A percentile compares a stretch with the other conserved stretches of the same genome.
Evolutionary conservation across 2,888 invertebrate species (phyloP).

Genomic region (Loripinus fragilis): DNA sequence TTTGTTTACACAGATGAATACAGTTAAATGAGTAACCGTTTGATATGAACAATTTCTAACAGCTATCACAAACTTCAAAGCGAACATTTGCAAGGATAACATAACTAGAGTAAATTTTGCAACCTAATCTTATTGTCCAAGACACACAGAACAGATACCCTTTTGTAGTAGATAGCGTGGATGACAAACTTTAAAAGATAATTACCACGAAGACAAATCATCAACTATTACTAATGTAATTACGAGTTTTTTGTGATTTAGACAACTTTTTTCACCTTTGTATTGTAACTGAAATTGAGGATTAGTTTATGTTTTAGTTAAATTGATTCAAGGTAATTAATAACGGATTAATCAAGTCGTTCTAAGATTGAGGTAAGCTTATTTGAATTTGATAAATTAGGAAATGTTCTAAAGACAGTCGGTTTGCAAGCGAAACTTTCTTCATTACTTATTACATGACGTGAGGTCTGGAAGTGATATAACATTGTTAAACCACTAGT

Average conservation of each 20-base stretch:
- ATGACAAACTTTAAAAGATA: constrained; percentile 40
- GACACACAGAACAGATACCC: constrained; percentile 18
- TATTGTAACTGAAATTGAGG: background rate
- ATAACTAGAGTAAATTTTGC: constrained; percentile 20
- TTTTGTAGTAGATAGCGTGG: constrained; percentile 50
- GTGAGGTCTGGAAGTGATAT: too few species aligned
- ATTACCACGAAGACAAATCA: constrained; percentile 25
- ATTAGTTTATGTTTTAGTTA: background rate
- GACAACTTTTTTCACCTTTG: background rate
- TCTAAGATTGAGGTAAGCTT: background rate
- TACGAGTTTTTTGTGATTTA: background rate
- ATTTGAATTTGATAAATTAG: background rate
- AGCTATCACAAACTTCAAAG: constrained; percentile 2
- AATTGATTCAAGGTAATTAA: background rate
- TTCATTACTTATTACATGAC: too few species aligned
- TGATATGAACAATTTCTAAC: constrained; percentile 1
- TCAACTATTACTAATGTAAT: constrained; percentile 14
- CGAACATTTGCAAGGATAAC: background rate
- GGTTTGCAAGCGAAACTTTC: too few species aligned
- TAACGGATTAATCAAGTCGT: background rate
- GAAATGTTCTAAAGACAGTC: too few species aligned
- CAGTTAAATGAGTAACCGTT: background rate
- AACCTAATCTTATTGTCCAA: constrained; percentile 8
- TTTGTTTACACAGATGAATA: background rate
- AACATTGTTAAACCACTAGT: too few species aligned